Evolutionary conservation across 1,140 invertebrate species (phyloP).

Genomic region (Drosophila pectinifera): DNA sequence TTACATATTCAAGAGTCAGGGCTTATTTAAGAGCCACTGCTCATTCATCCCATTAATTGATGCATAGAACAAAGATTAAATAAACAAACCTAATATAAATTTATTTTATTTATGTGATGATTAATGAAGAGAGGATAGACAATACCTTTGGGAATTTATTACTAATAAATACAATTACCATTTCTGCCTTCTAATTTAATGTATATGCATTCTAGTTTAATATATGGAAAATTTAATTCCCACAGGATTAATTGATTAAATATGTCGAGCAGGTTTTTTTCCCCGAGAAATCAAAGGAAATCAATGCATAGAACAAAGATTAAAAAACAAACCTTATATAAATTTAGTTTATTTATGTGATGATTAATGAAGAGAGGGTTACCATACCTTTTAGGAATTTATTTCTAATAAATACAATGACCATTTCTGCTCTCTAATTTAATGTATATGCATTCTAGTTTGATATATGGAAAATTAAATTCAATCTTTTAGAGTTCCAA

Average conservation of each 20-base stretch:
- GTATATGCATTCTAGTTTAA: background rate
- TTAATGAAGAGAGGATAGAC: too few species aligned
- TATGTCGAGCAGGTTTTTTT: slow-evolving; percentile 5
- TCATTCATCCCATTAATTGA: too few species aligned
- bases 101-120: background rate
- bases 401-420: background rate
- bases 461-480: slow-evolving; percentile 30
- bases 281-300: slow-evolving; percentile 12
- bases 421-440: background rate
- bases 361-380: too few species aligned
- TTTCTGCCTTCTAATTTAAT: background rate
- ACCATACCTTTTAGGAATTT: too few species aligned
- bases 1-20: too few species aligned
- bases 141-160: slow-evolving; percentile 5
- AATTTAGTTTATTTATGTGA: background rate
- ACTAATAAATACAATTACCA: background rate
- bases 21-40: too few species aligned
- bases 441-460: background rate
- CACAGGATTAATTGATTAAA: slow-evolving; percentile 43
- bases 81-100: too few species aligned
- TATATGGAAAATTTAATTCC: slow-evolving; percentile 29
- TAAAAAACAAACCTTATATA: too few species aligned
- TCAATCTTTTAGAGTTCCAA: background rate
- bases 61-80: too few species aligned
- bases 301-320: too few species aligned